These are phyloP conservation scores for Metopolophium dirhodum DNA, from an alignment of 1,140 invertebrate genomes.

Conservation along the genomic window DNA sequence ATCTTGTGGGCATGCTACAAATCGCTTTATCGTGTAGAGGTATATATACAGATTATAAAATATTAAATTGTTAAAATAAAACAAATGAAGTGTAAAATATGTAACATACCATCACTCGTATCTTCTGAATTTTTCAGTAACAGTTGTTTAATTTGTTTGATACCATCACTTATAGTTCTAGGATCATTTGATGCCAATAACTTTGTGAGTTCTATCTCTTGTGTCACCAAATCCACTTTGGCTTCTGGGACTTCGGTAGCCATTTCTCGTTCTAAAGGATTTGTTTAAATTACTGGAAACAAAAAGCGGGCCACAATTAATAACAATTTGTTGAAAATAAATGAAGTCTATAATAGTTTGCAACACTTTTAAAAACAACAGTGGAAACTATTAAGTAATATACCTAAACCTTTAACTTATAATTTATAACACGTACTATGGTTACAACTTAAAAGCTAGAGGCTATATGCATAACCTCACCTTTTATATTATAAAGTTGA, in stretches of 20 bases:
- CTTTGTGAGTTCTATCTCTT: slow-evolving; percentile 29
- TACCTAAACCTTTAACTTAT: no score
- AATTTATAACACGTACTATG: no score
- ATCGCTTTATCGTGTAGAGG: no score
- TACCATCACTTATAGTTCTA: slow-evolving; percentile 18
- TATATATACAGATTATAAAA: no score
- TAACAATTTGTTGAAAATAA: neutral
- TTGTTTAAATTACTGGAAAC: neutral
- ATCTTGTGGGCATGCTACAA: no score
- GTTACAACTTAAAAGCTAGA: no score
- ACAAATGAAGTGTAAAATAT: neutral
- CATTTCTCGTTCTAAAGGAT: neutral
- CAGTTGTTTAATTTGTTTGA: slow-evolving; percentile 32
- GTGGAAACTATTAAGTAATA: no score
- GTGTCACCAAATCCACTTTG: neutral
- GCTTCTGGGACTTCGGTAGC: neutral
- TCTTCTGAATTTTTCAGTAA: neutral
- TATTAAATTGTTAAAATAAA: neutral
- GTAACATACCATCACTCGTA: neutral
- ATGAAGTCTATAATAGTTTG: neutral
- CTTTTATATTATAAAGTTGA: no score
- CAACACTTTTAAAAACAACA: neutral
- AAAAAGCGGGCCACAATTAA: neutral
- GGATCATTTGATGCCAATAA: slow-evolving; percentile 44
- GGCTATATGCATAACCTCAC: no score